Percentiles rank a stretch among this genome's conserved stretches.
Conservation (phyloP, 2,113 vertebrate genomes). For the Arvicanthis niloticus region DNA sequence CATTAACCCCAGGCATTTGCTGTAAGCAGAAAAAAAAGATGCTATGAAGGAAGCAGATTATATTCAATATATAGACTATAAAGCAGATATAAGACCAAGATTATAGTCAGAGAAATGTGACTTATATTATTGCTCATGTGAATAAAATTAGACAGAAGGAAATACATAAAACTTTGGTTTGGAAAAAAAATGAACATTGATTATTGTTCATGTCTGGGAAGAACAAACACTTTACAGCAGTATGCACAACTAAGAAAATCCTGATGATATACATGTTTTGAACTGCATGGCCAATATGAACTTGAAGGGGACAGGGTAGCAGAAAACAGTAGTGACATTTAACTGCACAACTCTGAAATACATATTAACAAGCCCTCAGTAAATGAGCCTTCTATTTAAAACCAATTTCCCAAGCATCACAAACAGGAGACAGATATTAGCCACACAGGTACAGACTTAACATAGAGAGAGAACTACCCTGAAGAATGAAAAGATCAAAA, state of each 20-base stretch:
- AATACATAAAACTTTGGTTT: conserved; percentile 13
- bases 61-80: no score
- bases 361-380: neutral
- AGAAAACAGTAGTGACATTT: neutral
- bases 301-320: neutral
- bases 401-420: neutral
- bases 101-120: conserved; percentile 50
- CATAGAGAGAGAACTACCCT: neutral
- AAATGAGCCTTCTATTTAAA: neutral
- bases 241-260: conserved; percentile 23
- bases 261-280: conserved; percentile 29
- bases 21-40: conserved; percentile 72
- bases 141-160: conserved; percentile 55
- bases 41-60: conserved; percentile 53
- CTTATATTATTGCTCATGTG: conserved; percentile 18
- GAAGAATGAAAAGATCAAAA: neutral
- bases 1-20: conserved; percentile 97
- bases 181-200: conserved; percentile 16
- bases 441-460: neutral
- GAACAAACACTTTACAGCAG: neutral
- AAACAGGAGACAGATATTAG: neutral
- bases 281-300: conserved; percentile 17
- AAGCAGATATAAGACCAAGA: neutral
- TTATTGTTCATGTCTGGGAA: neutral
- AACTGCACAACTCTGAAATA: neutral